Conservation (phyloP, 2,888 invertebrate genomes). For the Stenichneumon culpator region DNA sequence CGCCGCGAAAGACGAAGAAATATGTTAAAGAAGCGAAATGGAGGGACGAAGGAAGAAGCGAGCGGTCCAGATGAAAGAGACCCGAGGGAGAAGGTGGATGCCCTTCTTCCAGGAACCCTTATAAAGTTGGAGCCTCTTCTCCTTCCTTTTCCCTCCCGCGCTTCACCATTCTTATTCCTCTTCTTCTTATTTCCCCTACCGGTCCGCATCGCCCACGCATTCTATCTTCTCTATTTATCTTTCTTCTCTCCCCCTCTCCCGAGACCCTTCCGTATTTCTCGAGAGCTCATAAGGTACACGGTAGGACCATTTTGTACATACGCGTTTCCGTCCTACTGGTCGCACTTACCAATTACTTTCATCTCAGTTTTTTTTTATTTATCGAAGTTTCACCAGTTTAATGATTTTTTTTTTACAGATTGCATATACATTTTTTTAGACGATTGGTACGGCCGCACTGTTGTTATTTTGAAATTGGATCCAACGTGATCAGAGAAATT, state of each 20-base stretch:
- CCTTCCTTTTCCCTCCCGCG: slow-evolving; percentile 49
- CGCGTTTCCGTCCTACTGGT: not conserved
- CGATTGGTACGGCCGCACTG: too few relatives aligned
- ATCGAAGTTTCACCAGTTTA: not conserved
- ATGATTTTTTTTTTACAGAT: not conserved
- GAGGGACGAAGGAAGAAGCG: slow-evolving; percentile 62
- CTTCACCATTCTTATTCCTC: slow-evolving; percentile 40
- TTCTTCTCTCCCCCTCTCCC: slow-evolving; percentile 65
- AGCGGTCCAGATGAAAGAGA: slow-evolving; percentile 82
- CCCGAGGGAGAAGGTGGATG: slow-evolving; percentile 83
- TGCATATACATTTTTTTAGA: too few relatives aligned
- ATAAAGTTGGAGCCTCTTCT: slow-evolving; percentile 82
- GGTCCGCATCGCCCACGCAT: slow-evolving; percentile 65
- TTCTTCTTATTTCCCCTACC: slow-evolving; percentile 18
- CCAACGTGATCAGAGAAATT: not conserved
- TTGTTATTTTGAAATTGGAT: not conserved
- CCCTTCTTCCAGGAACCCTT: slow-evolving; percentile 83
- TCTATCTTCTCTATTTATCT: slow-evolving; percentile 67
- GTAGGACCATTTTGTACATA: slow-evolving; percentile 1
- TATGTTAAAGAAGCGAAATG: slow-evolving; percentile 52
- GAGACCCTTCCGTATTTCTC: slow-evolving; percentile 35
- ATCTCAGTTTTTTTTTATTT: not conserved
- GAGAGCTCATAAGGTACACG: slow-evolving; percentile 36
- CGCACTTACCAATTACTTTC: not conserved
- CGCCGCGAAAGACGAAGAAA: slow-evolving; percentile 57